Base-by-base conservation (phyloP, 2,113 vertebrate genomes). In the Mastomys coucha region DNA sequence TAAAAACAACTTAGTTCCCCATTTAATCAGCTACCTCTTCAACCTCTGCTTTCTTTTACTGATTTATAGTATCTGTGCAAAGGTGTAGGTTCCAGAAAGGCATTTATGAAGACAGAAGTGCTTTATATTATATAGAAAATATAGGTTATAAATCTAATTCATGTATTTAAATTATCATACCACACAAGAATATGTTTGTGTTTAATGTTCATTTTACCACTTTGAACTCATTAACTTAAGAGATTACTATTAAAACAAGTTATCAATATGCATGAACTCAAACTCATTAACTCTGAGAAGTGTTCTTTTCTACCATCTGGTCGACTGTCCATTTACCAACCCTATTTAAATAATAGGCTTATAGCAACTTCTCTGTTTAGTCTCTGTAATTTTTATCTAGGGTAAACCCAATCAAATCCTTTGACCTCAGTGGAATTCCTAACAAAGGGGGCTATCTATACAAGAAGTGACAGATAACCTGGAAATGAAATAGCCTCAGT, bases 241-340 rank as follows among this genome's bases (percentile, higher is more conserved):
- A 65, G 73, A 58, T 65, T 84, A 86, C 28, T 77, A 81, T 96
- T 53, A 91, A 97, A 91, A 78, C 88, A 95, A 76, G 92, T 96
- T 94, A 94, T 73, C 95, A 96, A 91, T 88, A n/a, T 96, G 76
- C 85, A 88, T 24, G 92, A 88, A 93, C 36, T 80, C 73, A 88
- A 91, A 77, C 80, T 16, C 11, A 33, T 91, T 91, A 95, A 73
- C 88, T 94, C 16, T 20, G 53, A 96, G 39, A 91, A 92, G 5
- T 72, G 51, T 90, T 96, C 42, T 86, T 93, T 96, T 84, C 51
- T 7, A 76, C 77, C 36, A 67, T 93, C 96, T 87, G 86, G 70
- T 58, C 28, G 45, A 63, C 39, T 91, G 77, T 94, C 63, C 63
- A 36, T 45, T 86, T 86, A 86, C 12, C 58, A 95, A 85, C 95